phyloP scores from a whole-genome alignment of 2,113 vertebrate genomes.

The Dicerorhinus sumatrensis region DNA sequence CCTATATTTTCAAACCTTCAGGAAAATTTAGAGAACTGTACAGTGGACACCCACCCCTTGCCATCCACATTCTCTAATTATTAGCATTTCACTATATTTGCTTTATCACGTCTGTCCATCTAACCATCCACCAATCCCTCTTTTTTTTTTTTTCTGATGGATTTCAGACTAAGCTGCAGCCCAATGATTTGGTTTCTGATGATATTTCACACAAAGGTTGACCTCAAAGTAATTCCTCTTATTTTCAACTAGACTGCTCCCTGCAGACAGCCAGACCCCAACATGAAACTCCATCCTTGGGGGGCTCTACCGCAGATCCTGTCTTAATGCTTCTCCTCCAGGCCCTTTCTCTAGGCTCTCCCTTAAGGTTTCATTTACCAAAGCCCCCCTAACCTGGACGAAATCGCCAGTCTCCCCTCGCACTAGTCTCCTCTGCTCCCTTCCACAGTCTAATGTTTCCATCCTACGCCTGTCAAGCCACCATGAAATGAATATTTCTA shows the following conservation, averaged over 20 bases:
- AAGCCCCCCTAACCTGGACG: background rate
- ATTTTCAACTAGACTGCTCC: background rate
- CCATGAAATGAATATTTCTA: background rate
- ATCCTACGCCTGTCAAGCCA: background rate
- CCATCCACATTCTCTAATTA: fast-evolving
- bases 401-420: background rate
- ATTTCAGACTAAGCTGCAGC: background rate
- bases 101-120: background rate
- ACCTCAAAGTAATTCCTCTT: background rate
- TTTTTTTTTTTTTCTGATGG: background rate
- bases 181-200: background rate
- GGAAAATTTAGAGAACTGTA: background rate
- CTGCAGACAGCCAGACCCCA: background rate
- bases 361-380: background rate
- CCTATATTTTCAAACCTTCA: background rate
- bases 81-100: background rate
- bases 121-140: background rate
- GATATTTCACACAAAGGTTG: background rate
- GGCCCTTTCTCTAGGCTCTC: background rate
- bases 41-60: background rate
- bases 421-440: background rate
- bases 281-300: fast-evolving
- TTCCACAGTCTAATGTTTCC: background rate
- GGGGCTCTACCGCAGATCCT: background rate
- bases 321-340: background rate